Conservation (phyloP, 2,797 vertebrate species). For the Enteromius thamalakanensis region DNA sequence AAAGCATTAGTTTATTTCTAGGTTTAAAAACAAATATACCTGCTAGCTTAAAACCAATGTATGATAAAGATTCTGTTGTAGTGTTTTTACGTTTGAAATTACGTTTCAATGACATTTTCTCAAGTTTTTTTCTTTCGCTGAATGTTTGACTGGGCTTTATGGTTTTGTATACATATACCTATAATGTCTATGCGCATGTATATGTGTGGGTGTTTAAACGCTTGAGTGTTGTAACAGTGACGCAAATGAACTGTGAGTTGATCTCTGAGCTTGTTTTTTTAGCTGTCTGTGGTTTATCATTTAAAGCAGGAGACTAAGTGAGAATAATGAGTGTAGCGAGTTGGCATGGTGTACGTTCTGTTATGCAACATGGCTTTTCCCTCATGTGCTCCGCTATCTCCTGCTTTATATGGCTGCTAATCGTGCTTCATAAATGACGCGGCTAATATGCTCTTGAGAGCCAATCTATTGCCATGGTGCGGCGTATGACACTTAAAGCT, state of each 20-base stretch:
- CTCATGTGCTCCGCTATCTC: slow-evolving; percentile 64
- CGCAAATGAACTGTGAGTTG: slow-evolving; percentile 65
- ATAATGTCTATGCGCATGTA: not conserved
- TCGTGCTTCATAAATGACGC: slow-evolving; percentile 66
- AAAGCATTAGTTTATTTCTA: not conserved
- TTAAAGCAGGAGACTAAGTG: slow-evolving; percentile 59
- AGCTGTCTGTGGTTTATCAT: slow-evolving; percentile 60
- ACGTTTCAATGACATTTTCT: not conserved
- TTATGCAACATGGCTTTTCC: slow-evolving; percentile 66
- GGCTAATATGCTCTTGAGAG: slow-evolving; percentile 75
- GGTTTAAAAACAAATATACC: not conserved
- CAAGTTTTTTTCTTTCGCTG: not conserved
- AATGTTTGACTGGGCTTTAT: not conserved
- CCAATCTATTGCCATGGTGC: slow-evolving; percentile 34
- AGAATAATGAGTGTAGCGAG: slow-evolving; percentile 72
- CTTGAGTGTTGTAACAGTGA: slow-evolving; percentile 23
- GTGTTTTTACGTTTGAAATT: not conserved
- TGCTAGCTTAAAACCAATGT: not conserved
- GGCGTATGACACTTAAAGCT: slow-evolving; percentile 38
- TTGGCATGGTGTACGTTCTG: slow-evolving; percentile 66
- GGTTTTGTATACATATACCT: not conserved
- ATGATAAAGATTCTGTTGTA: not conserved
- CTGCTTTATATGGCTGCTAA: slow-evolving; percentile 69
- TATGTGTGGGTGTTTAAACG: slow-evolving; percentile 21
- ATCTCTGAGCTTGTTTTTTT: slow-evolving; percentile 60